Evolutionary conservation across 1,140 invertebrate species (phyloP), one percentile per base, ranked within the genome.

Genomic region (Coenobita brevimanus): DNA sequence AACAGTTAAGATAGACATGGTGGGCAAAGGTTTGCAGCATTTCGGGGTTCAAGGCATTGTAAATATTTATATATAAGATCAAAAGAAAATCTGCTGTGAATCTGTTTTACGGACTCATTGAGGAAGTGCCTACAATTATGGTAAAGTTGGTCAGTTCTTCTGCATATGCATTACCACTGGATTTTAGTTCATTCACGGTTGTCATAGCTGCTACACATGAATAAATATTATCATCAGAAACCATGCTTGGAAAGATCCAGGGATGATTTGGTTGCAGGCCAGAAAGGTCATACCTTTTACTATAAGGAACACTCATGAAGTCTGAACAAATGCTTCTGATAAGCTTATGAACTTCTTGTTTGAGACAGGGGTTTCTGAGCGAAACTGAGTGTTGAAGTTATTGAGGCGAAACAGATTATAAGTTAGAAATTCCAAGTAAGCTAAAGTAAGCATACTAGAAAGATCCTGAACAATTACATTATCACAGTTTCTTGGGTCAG

Each of bases 291-390:
- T 24, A 0, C 30, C 13, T 27, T 46, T 82, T 82, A 36, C 64
- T 33, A 24, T 36, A 62, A 24, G 57, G 13, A 4, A 57, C 4
- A 27, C 62, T 82, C 38, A 69, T 64, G 13, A 64, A 64, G n/a
- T 81, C 84, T 41, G 62, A 82, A 87, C 46, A 87, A 71, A 81
- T 64, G 24, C 46, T 87, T 69, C 54, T 82, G 21, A 87, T 81
- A 43, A 87, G 82, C 30, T 87, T 79, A 50, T 33, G 1, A 36
- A 79, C 30, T 27, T 80, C 50, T 27, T 81, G 27, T 80, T 64
- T 87, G n/a, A 87, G 46, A 50, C 46, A 24, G 75, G 75, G 0
- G 50, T 62, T 64, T 87, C 54, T 8, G 75, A 87, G 0, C 81
- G 84, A 41, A 87, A 87, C 27, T 64, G 73, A 27, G 8, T 79